Evolutionary conservation across 2,888 invertebrate genomes (phyloP), one percentile per base, ranked within the genome.

Genomic region (Chrysolina americana): DNA sequence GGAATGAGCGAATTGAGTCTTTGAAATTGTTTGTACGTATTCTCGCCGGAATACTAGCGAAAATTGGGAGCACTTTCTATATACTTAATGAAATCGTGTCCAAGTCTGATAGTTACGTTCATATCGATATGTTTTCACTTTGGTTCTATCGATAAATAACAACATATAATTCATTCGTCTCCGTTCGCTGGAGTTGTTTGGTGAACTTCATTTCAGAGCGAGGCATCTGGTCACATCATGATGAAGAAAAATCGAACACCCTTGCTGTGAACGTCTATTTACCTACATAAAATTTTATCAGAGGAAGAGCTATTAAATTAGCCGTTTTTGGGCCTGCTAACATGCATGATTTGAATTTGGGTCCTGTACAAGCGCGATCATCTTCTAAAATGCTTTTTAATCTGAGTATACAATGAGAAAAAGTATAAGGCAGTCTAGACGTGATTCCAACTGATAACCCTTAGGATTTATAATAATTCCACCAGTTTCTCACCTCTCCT

Each of bases 1-100:
- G 87, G 96, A 96, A 90, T 96, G 47, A 70, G 53, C 19, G 17
- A 21, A n/a, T 44, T 28, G 48, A 59, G 21, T 53, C 13, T 59
- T 36, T n/a, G 59, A 59, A 36, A 17, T n/a, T 6, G n/a, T 59
- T 36, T 59, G 28, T 59, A 28, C 21, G 44, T 44, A 8, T 50
- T 50, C 5, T 19, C n/a, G 0, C 15, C 4, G 28, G n/a, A 59
- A 59, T 28, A 59, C 3, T 28, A 28, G 59, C n/a, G 28, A 28
- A 59, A 59, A 36, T 59, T 59, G 59, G 59, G 59, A 59, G 59
- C 59, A 59, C n/a, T 59, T 28, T 17, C 28, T 59, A 23, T 11
- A 28, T 36, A 59, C 15, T n/a, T 59, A 28, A 59, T 28, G 23
- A 59, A 28, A n/a, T n/a, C 28, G 36, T 59, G 59, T 59, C 59